Conservation (phyloP, 2,797 vertebrate species). For the Rhabdomys pumilio region DNA sequence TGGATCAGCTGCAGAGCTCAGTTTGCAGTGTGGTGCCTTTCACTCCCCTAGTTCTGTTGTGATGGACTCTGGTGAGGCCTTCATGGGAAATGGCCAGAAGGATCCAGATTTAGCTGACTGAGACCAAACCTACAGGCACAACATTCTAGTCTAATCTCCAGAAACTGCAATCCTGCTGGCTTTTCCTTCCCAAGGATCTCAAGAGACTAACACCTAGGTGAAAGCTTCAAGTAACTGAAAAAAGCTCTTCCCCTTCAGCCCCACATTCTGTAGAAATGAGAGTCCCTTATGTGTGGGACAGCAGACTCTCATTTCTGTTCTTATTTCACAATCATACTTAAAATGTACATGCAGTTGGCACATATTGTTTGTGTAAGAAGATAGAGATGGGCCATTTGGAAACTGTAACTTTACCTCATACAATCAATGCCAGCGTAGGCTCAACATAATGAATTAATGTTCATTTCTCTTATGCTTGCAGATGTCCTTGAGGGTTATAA, state of each 20-base stretch:
- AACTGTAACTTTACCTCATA: constrained; percentile 68
- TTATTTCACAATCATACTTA: constrained; percentile 63
- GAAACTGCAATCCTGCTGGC: neutral
- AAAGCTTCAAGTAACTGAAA: constrained; percentile 25
- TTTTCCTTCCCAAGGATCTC: neutral
- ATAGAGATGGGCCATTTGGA: constrained; percentile 58
- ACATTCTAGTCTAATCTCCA: neutral
- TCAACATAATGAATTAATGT: constrained; percentile 58
- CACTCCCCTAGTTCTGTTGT: neutral
- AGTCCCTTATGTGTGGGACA: constrained; percentile 42
- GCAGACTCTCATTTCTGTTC: constrained; percentile 51
- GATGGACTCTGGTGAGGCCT: neutral
- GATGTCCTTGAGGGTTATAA: constrained; percentile 98
- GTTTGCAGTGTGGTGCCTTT: neutral
- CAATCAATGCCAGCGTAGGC: neutral
- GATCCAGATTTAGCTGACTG: neutral
- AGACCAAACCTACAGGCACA: neutral
- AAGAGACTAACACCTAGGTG: neutral
- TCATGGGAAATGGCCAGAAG: neutral
- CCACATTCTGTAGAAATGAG: neutral
- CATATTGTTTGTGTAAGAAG: constrained; percentile 61
- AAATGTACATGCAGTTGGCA: constrained; percentile 55
- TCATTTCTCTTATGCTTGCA: constrained; percentile 82
- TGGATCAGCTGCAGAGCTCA: neutral
- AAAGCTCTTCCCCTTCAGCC: neutral